Percentiles rank a stretch among this genome's conserved stretches.
Evolutionary conservation across 2,888 invertebrate species (phyloP).

Genomic region (Deroplatys truncata): DNA sequence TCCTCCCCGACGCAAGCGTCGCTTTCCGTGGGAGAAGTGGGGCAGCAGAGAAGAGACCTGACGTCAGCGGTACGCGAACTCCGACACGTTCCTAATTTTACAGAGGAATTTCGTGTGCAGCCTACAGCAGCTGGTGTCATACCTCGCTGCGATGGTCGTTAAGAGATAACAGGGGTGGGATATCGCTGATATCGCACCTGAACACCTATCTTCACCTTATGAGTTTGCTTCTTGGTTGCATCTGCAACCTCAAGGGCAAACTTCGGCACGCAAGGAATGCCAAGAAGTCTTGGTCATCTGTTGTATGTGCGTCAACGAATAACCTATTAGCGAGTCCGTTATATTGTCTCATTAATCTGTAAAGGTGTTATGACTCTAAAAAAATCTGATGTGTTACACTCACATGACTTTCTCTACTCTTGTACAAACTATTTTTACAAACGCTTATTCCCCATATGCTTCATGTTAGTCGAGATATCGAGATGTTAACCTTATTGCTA

Average conservation of each 20-base stretch:
- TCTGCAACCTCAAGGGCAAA: background rate
- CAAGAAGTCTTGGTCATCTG: no score
- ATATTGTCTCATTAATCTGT: no score
- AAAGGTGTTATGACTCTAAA: no score
- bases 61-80: background rate
- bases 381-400: no score
- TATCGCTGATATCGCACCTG: background rate
- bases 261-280: no score
- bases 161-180: background rate
- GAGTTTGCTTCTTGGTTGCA: background rate
- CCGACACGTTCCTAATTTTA: background rate
- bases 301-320: no score
- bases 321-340: no score
- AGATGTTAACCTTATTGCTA: no score
- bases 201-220: background rate
- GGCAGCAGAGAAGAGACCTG: background rate
- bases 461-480: no score
- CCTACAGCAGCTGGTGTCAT: background rate
- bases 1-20: background rate
- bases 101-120: background rate
- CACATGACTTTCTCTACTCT: no score
- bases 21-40: background rate
- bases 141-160: background rate
- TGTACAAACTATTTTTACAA: no score
- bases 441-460: no score